These are phyloP conservation scores for Caerostris darwini DNA, from an alignment of 1,140 invertebrate genomes.

Conservation along the genomic window DNA sequence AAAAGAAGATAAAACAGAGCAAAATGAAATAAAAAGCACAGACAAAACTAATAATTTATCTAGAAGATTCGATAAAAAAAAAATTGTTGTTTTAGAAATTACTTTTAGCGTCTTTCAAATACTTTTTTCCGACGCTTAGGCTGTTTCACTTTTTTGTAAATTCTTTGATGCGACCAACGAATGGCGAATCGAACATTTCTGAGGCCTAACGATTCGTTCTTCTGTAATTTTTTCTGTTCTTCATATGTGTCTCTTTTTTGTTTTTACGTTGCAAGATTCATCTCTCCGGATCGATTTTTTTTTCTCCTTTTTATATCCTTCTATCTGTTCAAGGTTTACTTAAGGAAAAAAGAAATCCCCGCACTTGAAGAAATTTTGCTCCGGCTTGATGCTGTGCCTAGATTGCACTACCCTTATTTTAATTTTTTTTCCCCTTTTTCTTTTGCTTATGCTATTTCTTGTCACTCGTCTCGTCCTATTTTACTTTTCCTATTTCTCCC, in stretches of 20 bases:
- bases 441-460: background rate
- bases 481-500: background rate
- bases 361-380: constrained; percentile 74
- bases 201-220: constrained; percentile 75
- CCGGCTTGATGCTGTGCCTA: constrained; percentile 51
- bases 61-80: constrained; percentile 76
- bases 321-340: constrained; percentile 77
- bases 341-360: constrained; percentile 70
- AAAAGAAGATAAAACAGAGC: constrained; percentile 30
- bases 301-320: constrained; percentile 70
- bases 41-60: constrained; percentile 77
- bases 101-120: constrained; percentile 78
- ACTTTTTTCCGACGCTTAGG: constrained; percentile 69
- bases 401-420: constrained; percentile 48
- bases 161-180: constrained; percentile 74
- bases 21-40: constrained; percentile 73
- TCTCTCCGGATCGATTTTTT: constrained; percentile 72
- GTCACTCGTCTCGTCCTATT: background rate
- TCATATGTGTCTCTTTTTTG: constrained; percentile 65
- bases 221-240: constrained; percentile 63
- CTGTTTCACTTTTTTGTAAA: constrained; percentile 72
- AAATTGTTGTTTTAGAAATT: constrained; percentile 78
- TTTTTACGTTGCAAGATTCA: constrained; percentile 74
- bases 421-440: background rate
- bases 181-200: constrained; percentile 74